Conservation (phyloP, 2,888 invertebrate genomes). For the Synergus itoensis region DNA sequence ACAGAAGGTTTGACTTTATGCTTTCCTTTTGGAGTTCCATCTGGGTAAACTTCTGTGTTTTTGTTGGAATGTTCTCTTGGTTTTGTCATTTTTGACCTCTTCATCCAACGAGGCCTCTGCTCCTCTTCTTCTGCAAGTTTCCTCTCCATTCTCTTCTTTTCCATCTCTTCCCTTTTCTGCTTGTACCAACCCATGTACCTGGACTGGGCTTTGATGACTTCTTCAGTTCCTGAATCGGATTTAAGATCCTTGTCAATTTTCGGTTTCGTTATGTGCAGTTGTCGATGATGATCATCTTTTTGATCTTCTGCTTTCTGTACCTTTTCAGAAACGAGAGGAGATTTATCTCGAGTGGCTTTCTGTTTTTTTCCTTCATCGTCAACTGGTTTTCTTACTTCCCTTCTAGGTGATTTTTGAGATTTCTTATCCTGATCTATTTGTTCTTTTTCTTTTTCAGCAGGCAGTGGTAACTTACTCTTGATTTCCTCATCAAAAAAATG, state of each 20-base stretch:
- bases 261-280: slow-evolving; percentile 18
- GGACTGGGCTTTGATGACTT: slow-evolving; percentile 56
- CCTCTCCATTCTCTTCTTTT: slow-evolving; percentile 60
- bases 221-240: slow-evolving; percentile 39
- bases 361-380: slow-evolving; percentile 42
- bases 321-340: background rate
- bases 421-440: background rate
- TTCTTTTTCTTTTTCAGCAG: background rate
- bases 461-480: background rate
- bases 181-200: slow-evolving; percentile 77
- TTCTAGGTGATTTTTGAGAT: slow-evolving; percentile 17
- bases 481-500: background rate
- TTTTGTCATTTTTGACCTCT: slow-evolving; percentile 46
- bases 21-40: slow-evolving; percentile 55
- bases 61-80: slow-evolving; percentile 21
- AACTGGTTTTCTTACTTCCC: slow-evolving; percentile 31
- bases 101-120: slow-evolving; percentile 64
- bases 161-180: slow-evolving; percentile 72
- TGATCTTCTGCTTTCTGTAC: slow-evolving; percentile 19
- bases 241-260: slow-evolving; percentile 51
- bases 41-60: slow-evolving; percentile 36
- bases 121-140: slow-evolving; percentile 63
- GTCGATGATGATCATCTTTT: slow-evolving; percentile 10
- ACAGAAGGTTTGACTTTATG: slow-evolving; percentile 71
- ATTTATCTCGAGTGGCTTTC: slow-evolving; percentile 45